Percentiles rank a stretch among this genome's conserved stretches.
Evolutionary conservation across 2,113 vertebrate genomes (phyloP).

Genomic region (Carlito syrichta): DNA sequence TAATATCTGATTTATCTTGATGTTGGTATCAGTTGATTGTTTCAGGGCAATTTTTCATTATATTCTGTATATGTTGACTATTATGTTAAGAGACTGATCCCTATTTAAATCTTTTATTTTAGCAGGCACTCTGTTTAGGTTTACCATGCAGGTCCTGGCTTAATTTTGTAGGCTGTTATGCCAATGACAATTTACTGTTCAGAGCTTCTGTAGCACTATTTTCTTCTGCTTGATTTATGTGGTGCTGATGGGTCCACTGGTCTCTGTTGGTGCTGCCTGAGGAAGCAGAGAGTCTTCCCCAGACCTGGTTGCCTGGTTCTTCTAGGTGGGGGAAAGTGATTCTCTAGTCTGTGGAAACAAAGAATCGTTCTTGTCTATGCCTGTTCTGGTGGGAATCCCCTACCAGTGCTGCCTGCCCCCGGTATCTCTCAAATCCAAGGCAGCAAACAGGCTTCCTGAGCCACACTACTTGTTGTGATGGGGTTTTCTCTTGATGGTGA

Average conservation of each 20-base stretch:
- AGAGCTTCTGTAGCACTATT: background rate
- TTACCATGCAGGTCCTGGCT: background rate
- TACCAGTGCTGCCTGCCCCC: background rate
- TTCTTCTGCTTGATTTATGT: background rate
- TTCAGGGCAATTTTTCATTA: background rate
- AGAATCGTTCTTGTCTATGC: background rate
- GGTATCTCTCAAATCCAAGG: background rate
- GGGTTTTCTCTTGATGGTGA: background rate
- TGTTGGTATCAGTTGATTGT: background rate
- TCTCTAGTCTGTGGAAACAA: background rate
- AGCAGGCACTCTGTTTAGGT: background rate
- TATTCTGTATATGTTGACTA: background rate
- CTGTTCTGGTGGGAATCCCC: background rate
- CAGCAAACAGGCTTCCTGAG: background rate
- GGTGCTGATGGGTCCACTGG: background rate
- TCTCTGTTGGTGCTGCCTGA: background rate
- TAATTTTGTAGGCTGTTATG: slow-evolving; percentile 3
- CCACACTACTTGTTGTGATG: background rate
- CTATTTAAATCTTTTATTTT: slow-evolving; percentile 3
- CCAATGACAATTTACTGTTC: background rate
- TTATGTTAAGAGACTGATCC: background rate
- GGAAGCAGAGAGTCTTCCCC: background rate
- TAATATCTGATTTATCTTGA: background rate
- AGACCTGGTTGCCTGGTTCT: background rate
- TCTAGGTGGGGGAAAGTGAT: background rate